These are phyloP conservation scores for Drosophila obscura DNA, from an alignment of 1,140 invertebrate species.

Conservation along the genomic window DNA sequence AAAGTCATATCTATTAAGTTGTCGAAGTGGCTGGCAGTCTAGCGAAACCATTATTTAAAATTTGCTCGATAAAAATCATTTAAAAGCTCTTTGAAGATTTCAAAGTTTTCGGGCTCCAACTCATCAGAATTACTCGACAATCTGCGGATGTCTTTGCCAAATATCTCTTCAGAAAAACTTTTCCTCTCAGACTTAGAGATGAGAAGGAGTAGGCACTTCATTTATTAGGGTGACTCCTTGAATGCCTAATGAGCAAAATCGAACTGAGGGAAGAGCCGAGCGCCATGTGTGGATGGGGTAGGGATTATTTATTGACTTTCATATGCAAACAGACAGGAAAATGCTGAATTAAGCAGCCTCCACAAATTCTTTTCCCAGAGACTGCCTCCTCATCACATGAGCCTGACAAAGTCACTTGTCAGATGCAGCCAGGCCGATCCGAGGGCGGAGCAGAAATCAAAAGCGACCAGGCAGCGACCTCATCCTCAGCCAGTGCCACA, in stretches of 20 bases:
- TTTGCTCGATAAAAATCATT: too few species aligned
- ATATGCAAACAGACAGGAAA: conserved; percentile 73
- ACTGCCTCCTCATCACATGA: neutral
- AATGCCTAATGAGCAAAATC: conserved; percentile 68
- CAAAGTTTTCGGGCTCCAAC: too few species aligned
- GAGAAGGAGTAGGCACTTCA: conserved; percentile 26
- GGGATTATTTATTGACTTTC: conserved; percentile 79
- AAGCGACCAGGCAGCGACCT: conserved; percentile 10
- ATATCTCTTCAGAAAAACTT: too few species aligned
- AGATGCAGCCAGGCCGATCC: conserved; percentile 46
- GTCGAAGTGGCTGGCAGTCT: too few species aligned
- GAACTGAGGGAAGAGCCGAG: conserved; percentile 11
- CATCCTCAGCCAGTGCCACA: conserved; percentile 30
- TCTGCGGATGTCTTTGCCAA: too few species aligned
- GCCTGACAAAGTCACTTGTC: conserved; percentile 60
- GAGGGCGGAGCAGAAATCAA: conserved; percentile 31
- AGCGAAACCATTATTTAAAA: too few species aligned
- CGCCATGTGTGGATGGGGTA: conserved; percentile 11
- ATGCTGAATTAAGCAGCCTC: conserved; percentile 63
- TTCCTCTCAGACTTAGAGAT: too few species aligned
- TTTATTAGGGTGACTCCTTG: conserved; percentile 57
- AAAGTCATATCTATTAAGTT: too few species aligned
- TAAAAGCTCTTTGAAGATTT: too few species aligned
- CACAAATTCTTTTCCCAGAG: neutral
- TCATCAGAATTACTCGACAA: too few species aligned